These are phyloP conservation scores for Delphinus delphis DNA, from an alignment of 2,113 vertebrate species.

Conservation along the genomic window DNA sequence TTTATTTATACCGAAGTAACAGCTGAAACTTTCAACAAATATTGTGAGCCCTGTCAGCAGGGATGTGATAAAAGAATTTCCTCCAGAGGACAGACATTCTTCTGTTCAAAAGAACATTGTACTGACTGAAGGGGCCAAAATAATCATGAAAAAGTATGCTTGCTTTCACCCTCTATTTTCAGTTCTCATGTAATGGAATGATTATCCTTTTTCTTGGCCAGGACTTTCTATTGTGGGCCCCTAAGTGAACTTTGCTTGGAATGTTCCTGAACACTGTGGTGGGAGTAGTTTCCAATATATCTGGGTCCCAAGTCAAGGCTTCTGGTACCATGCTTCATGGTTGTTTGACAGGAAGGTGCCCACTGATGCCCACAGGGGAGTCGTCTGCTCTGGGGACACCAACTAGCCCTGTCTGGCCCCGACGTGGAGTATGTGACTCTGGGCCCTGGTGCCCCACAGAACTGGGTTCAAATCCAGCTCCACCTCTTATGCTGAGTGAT, in stretches of 20 bases:
- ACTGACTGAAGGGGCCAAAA: neutral
- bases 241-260: neutral
- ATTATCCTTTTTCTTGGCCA: slow-evolving; percentile 5
- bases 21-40: slow-evolving; percentile 29
- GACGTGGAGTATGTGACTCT: neutral
- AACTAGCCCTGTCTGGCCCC: neutral
- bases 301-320: neutral
- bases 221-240: neutral
- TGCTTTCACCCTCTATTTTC: neutral
- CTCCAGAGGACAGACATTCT: neutral
- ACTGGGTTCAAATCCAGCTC: neutral
- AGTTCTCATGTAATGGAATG: neutral
- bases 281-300: neutral
- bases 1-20: slow-evolving; percentile 38
- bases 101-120: neutral
- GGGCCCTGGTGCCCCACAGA: neutral
- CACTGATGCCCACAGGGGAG: neutral
- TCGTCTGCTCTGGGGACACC: neutral
- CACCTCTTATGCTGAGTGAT: neutral
- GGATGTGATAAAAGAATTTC: neutral
- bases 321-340: rapidly evolving
- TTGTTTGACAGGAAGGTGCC: neutral
- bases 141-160: neutral
- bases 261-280: neutral
- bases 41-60: neutral